Percentiles rank a stretch among this genome's conserved stretches.
phyloP scores from a whole-genome alignment of 2,797 vertebrate genomes.

The Melanotaenia trifasciata region DNA sequence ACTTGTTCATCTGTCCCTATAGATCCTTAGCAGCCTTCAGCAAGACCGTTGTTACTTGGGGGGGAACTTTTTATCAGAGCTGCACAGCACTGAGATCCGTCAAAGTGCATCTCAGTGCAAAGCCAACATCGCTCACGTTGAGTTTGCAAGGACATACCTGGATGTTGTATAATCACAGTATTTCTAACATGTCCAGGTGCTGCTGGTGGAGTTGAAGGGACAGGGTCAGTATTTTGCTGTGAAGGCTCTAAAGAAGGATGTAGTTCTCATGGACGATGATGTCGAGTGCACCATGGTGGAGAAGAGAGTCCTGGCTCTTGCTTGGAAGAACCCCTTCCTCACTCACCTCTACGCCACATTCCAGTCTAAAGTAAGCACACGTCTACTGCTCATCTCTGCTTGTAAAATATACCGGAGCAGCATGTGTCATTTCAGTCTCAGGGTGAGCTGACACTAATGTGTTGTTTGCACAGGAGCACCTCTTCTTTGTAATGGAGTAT shows the following conservation, averaged over 20 bases:
- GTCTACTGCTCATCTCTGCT: not conserved
- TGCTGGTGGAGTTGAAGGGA: conserved; percentile 94
- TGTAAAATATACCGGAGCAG: not conserved
- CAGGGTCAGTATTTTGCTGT: conserved; percentile 90
- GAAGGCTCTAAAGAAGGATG: conserved; percentile 96
- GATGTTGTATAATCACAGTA: conserved; percentile 10
- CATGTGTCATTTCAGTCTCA: conserved; percentile 20
- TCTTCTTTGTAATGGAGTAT: conserved; percentile 99
- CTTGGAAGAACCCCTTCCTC: conserved; percentile 96
- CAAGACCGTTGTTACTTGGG: not conserved
- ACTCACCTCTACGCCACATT: conserved; percentile 95
- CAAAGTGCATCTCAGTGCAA: not conserved
- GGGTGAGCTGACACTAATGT: conserved; percentile 46
- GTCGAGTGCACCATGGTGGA: conserved; percentile 99
- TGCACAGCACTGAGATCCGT: not conserved
- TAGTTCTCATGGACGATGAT: conserved; percentile 96
- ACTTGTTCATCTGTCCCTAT: conserved; percentile 12
- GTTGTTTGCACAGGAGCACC: conserved; percentile 88
- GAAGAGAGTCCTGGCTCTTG: conserved; percentile 93
- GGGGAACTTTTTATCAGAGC: not conserved
- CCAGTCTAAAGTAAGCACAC: conserved; percentile 90
- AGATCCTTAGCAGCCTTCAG: conserved; percentile 3
- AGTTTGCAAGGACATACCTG: not conserved
- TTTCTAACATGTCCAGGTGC: conserved; percentile 81
- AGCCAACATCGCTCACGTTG: not conserved